Evolutionary conservation across 2,888 invertebrate genomes (phyloP).

Genomic region (Dyspetes luteomarginatus): DNA sequence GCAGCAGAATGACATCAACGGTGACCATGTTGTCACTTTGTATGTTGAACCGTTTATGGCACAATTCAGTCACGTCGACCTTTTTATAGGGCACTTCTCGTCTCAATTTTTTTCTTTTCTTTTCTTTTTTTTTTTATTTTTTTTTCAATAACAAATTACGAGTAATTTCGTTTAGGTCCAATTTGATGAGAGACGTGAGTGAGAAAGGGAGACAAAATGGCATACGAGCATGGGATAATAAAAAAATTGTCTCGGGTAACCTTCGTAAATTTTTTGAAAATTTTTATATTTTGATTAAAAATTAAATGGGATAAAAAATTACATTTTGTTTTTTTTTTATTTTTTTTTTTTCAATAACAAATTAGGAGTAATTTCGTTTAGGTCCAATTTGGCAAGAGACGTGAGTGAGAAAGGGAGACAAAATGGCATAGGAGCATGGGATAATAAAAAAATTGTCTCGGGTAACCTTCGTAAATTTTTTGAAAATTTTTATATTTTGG

Average conservation of each 20-base stretch:
- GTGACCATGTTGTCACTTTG: conserved; percentile 8
- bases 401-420: no score
- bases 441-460: no score
- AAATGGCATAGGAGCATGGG: no score
- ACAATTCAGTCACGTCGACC: neutral
- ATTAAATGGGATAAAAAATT: neutral
- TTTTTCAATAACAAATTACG: neutral
- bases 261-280: no score
- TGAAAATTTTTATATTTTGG: no score
- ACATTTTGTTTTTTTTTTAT: no score
- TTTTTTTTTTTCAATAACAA: neutral
- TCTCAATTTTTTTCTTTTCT: conserved; percentile 2
- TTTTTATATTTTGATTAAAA: no score
- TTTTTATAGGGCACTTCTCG: neutral
- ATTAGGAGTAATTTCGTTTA: neutral
- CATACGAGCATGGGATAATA: no score
- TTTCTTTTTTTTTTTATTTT: neutral
- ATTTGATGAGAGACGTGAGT: no score
- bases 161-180: neutral
- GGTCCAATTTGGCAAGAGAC: neutral
- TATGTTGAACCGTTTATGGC: conserved; percentile 4
- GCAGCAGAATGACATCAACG: conserved; percentile 1
- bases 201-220: no score
- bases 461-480: no score
- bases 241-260: no score